These are phyloP conservation scores for Thryonomys swinderianus DNA, from an alignment of 2,113 vertebrate species.

Conservation along the genomic window DNA sequence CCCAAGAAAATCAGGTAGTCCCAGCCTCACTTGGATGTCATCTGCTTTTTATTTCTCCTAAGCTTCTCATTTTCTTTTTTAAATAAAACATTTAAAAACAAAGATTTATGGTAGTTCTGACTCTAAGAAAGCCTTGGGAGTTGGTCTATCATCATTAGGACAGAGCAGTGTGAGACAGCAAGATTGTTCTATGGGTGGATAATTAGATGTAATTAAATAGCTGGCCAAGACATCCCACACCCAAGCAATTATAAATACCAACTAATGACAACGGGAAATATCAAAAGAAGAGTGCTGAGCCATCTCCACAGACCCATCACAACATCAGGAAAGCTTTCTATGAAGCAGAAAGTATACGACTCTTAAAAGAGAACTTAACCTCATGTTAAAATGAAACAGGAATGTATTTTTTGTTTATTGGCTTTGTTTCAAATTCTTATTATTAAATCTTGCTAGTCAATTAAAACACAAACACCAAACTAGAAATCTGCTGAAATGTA, in stretches of 20 bases:
- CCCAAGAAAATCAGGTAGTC: not conserved
- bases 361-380: constrained; percentile 28
- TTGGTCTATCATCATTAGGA: not conserved
- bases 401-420: constrained; percentile 60
- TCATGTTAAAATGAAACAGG: constrained; percentile 19
- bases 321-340: not conserved
- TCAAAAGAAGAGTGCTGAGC: constrained; percentile 23
- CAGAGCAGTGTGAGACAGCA: not conserved
- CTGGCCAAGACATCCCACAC: not conserved
- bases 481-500: constrained; percentile 39
- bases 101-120: not conserved
- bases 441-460: constrained; percentile 65
- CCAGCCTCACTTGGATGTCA: not conserved
- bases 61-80: not conserved
- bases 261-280: not conserved
- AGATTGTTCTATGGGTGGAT: constrained; percentile 15
- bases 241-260: constrained; percentile 26
- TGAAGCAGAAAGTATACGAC: not conserved
- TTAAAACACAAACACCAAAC: constrained; percentile 54
- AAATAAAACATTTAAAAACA: not conserved
- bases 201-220: constrained; percentile 51
- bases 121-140: not conserved
- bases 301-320: not conserved
- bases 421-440: constrained; percentile 60
- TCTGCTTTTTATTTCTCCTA: not conserved